phyloP scores from a whole-genome alignment of 1,140 invertebrate species.

The Trichonephila inaurata region DNA sequence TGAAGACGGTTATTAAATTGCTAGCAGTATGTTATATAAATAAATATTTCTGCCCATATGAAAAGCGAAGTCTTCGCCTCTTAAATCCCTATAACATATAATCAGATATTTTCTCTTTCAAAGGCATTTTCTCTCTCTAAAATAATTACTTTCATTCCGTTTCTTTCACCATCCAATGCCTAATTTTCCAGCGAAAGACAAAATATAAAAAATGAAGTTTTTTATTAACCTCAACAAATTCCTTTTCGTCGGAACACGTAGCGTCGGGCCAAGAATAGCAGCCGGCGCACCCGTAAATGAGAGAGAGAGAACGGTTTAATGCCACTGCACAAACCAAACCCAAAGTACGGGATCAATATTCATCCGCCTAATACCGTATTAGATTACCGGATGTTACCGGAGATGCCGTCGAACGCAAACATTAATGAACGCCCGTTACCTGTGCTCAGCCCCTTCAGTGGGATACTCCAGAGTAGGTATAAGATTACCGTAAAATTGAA shows the following conservation, averaged over 20 bases:
- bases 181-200: not conserved
- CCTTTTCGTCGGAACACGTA: not conserved
- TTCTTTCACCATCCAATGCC: not conserved
- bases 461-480: constrained; percentile 27
- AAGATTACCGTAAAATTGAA: constrained; percentile 76
- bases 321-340: constrained; percentile 41
- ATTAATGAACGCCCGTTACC: constrained; percentile 75
- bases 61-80: too few relatives aligned
- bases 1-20: too few relatives aligned
- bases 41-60: too few relatives aligned
- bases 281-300: constrained; percentile 40
- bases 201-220: not conserved
- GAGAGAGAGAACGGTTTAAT: constrained; percentile 34
- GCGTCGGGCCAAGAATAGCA: constrained; percentile 36
- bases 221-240: constrained; percentile 1
- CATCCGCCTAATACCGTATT: constrained; percentile 72
- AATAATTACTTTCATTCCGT: not conserved
- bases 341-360: constrained; percentile 68
- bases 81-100: too few relatives aligned
- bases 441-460: constrained; percentile 10
- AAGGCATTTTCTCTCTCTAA: not conserved
- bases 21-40: too few relatives aligned
- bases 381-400: constrained; percentile 73
- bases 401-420: constrained; percentile 62
- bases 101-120: not conserved